Conservation (phyloP, 1,140 invertebrate genomes). For the Procambarus clarkii region DNA sequence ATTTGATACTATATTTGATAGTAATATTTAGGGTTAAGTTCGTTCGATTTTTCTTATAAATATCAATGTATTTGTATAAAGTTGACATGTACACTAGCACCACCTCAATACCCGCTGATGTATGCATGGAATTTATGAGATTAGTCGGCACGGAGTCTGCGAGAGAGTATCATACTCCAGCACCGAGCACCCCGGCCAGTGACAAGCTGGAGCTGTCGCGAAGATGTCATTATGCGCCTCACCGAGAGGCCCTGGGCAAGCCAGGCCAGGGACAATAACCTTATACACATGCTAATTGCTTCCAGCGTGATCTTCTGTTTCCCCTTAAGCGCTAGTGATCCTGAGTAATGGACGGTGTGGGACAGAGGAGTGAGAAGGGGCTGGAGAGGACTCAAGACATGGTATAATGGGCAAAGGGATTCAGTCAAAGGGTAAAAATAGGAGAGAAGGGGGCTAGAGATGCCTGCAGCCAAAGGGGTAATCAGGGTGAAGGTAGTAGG, state of each 20-base stretch:
- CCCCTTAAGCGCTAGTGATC: background rate
- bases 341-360: background rate
- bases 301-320: background rate
- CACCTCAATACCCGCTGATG: too few relatives aligned
- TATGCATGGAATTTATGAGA: too few relatives aligned
- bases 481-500: background rate
- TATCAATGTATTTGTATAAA: too few relatives aligned
- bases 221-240: background rate
- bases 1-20: too few relatives aligned
- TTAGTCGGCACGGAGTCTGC: background rate
- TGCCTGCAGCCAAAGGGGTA: background rate
- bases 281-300: background rate
- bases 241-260: background rate
- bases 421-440: too few relatives aligned
- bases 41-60: too few relatives aligned
- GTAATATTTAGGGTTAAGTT: too few relatives aligned
- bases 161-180: background rate
- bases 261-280: background rate
- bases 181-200: background rate
- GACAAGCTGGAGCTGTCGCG: background rate
- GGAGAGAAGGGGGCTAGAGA: background rate
- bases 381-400: too few relatives aligned
- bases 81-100: too few relatives aligned
- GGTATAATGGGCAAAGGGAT: too few relatives aligned
- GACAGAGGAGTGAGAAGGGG: too few relatives aligned